Evolutionary conservation across 2,113 vertebrate species (phyloP), one percentile per base, ranked within the genome.

Genomic region (Ctenomys sociabilis): DNA sequence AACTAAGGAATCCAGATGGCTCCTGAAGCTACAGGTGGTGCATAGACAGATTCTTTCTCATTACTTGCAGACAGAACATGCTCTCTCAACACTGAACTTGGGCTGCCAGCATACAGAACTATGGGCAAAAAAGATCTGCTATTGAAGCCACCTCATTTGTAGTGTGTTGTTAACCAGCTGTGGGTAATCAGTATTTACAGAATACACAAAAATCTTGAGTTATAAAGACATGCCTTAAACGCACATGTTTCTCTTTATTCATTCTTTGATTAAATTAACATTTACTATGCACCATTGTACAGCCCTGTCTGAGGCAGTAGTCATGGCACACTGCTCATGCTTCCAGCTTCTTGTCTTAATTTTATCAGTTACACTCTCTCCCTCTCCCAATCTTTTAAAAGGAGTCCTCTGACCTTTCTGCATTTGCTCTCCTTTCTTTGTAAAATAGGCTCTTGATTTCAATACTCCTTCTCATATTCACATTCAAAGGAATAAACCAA

Each of bases 11-110:
- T 4, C 26, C 3, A 30, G 0, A 6, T n/a, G 63, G 30, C 13
- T 4, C n/a, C 86, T 35, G 24, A 73, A 37, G n/a, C 13, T 45
- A 13, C 14, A 45, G 21, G 45, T n/a, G 13, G 26, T 3, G 1
- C 43, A 24, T 75, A 40, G 40, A n/a, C 24, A 40, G 37, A 59
- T 7, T 35, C 35, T 91, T 52, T 22, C n/a, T 72, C 75, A 4
- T 40, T 10, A 26, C 6, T 6, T 45, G 9, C n/a, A 43, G 26
- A 70, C 57, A 32, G 40, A 57, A 7, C 54, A 22, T 7, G 26
- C 14, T 26, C 43, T 21, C 2, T 54, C 0, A 5, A 10, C 6
- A 28, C 13, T 7, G n/a, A 45, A 17, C 24, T 75, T n/a, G 7
- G 10, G 52, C 9, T 64, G 45, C 52, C 49, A 37, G n/a, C n/a